phyloP scores from a whole-genome alignment of 2,888 invertebrate genomes.

The Callinectes sapidus region DNA sequence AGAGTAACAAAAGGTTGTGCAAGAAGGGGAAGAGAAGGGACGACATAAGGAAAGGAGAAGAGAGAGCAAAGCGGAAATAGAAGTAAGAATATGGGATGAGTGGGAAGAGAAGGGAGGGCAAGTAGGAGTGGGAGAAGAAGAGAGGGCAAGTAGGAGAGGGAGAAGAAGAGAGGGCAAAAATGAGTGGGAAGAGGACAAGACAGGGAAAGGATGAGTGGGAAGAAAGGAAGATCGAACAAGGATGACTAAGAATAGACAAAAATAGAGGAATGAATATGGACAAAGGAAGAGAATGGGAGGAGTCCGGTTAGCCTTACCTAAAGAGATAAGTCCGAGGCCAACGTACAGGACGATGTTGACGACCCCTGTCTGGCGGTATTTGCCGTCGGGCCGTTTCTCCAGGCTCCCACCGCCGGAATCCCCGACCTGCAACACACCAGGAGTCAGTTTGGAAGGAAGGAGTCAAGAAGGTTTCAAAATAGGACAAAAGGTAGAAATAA shows the following conservation, averaged over 20 bases:
- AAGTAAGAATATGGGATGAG: background rate
- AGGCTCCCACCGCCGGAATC: conserved; percentile 48
- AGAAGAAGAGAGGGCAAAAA: background rate
- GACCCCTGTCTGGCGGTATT: conserved; percentile 76
- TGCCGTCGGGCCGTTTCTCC: conserved; percentile 53
- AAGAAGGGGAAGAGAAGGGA: background rate
- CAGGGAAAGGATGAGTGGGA: background rate
- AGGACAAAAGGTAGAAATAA: no score
- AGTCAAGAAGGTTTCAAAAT: no score
- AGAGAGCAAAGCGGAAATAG: background rate
- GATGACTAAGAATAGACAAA: no score
- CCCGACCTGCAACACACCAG: conserved; percentile 57
- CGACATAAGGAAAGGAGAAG: background rate
- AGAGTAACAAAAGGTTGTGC: background rate
- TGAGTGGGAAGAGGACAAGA: background rate
- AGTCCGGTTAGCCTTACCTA: conserved; percentile 78
- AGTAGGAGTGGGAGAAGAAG: background rate
- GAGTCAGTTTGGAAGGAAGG: no score
- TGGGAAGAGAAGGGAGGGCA: background rate
- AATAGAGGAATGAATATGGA: background rate
- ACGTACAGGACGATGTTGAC: conserved; percentile 90
- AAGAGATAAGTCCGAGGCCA: conserved; percentile 87
- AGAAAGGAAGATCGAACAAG: background rate
- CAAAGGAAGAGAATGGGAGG: background rate
- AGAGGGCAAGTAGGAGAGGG: background rate